These are phyloP conservation scores for Melinaea marsaeus DNA, from an alignment of 2,888 invertebrate species.

Conservation along the genomic window DNA sequence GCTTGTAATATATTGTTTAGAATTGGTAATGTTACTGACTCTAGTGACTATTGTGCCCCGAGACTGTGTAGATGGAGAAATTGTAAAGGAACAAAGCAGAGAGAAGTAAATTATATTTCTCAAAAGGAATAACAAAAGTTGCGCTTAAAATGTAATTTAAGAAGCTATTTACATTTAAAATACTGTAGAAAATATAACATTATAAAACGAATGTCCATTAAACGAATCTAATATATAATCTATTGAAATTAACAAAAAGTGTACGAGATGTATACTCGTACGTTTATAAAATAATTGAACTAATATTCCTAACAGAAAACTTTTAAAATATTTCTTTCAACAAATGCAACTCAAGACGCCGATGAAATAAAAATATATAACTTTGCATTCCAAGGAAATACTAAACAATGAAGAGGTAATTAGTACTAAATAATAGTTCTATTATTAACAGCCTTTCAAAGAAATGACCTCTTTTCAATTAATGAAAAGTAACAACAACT, in stretches of 20 bases:
- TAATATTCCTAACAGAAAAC: no score
- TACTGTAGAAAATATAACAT: no score
- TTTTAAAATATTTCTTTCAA: not conserved
- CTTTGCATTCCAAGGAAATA: conserved; percentile 9
- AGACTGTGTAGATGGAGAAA: not conserved
- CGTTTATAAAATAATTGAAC: no score
- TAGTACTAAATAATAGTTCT: conserved; percentile 14
- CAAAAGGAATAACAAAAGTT: not conserved
- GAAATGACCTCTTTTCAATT: conserved; percentile 27
- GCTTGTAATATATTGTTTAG: conserved; percentile 20
- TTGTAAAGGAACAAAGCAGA: not conserved
- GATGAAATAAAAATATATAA: conserved; percentile 8
- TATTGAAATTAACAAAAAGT: no score
- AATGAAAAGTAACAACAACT: conserved; percentile 28
- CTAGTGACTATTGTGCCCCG: conserved; percentile 8
- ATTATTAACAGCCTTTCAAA: conserved; percentile 14
- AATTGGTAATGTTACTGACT: conserved; percentile 8
- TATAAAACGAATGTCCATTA: no score
- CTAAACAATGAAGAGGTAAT: conserved; percentile 12
- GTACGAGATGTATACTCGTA: no score
- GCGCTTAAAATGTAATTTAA: no score
- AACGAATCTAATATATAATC: no score
- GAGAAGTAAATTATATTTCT: not conserved
- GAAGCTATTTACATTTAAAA: no score
- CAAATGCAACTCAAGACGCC: conserved; percentile 14